A percentile compares a stretch with the other conserved stretches of the same genome.
Conservation (phyloP, 1,140 invertebrate genomes). For the Rhopalosiphum maidis region DNA sequence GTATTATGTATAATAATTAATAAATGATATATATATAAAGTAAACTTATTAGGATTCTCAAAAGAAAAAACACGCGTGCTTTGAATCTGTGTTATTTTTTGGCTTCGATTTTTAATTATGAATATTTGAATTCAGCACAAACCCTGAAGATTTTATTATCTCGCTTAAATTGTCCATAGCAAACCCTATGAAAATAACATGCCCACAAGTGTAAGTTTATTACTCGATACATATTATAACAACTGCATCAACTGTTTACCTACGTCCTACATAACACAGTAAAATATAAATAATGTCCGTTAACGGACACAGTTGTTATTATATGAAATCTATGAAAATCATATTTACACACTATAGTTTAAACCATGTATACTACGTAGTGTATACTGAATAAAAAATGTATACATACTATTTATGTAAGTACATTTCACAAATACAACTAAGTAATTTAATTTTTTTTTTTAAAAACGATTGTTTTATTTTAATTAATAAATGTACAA, state of each 20-base stretch:
- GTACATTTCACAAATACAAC: not conserved
- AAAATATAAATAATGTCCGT: conserved; percentile 1
- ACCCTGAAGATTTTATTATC: not conserved
- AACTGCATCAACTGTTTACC: not conserved
- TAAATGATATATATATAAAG: not conserved
- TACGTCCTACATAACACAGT: not conserved
- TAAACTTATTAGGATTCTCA: conserved; percentile 33
- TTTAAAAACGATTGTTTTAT: not conserved
- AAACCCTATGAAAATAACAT: not conserved
- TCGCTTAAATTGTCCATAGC: not conserved
- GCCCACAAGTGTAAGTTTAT: not conserved
- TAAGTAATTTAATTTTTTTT: not conserved
- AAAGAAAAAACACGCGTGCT: not conserved
- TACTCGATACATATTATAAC: not conserved
- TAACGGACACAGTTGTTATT: conserved; percentile 22
- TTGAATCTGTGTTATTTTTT: not conserved
- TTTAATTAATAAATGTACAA: not conserved
- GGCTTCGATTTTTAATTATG: conserved; percentile 31
- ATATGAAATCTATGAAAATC: not conserved
- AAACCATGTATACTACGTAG: not conserved
- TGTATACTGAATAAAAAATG: not conserved
- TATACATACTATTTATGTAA: not conserved
- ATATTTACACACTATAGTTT: not conserved
- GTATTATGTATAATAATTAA: not conserved
- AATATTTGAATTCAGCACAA: not conserved